These are phyloP conservation scores for Tipula helvola DNA, from an alignment of 2,888 invertebrate genomes.

Conservation along the genomic window DNA sequence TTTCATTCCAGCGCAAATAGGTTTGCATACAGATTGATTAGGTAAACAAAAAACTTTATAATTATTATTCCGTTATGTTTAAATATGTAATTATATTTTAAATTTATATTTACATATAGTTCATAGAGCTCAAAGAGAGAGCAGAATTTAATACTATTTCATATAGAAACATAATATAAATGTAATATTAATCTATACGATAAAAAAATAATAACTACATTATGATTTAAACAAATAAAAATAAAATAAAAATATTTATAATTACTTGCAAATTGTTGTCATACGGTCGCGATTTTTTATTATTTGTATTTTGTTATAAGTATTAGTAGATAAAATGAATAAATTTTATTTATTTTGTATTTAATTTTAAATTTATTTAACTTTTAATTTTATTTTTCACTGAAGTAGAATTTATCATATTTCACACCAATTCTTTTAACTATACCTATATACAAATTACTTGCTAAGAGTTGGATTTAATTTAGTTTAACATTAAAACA, in stretches of 20 bases:
- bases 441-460: background rate
- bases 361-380: background rate
- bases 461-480: background rate
- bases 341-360: background rate
- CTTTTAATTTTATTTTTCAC: background rate
- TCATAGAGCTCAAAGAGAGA: background rate
- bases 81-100: background rate
- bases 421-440: background rate
- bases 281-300: background rate
- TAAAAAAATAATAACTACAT: background rate
- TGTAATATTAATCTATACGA: background rate
- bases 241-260: background rate
- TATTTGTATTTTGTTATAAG: background rate
- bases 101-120: background rate
- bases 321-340: background rate
- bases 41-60: background rate
- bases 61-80: background rate
- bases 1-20: background rate
- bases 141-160: background rate
- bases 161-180: background rate
- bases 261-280: background rate
- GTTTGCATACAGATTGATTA: background rate
- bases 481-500: background rate
- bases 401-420: background rate
- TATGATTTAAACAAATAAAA: background rate